These are phyloP conservation scores for Caenorhabditis sp. DNA, from an alignment of 2,888 invertebrate genomes.

Conservation along the genomic window DNA sequence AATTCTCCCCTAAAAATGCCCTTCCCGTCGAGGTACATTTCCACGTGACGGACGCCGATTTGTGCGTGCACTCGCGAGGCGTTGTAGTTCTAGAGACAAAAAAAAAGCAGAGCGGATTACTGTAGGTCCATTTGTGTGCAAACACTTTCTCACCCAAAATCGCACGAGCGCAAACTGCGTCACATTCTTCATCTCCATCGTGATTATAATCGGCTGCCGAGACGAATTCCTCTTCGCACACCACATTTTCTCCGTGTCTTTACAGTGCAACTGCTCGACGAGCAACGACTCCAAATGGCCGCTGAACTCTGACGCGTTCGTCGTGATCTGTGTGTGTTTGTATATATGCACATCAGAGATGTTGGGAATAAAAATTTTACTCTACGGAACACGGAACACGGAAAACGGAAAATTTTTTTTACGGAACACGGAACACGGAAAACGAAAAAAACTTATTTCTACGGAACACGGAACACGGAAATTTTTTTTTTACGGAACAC, in stretches of 20 bases:
- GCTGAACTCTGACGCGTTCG: conserved; percentile 31
- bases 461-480: too few relatives aligned
- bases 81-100: conserved; percentile 86
- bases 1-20: conserved; percentile 89
- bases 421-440: too few relatives aligned
- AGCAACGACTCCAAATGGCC: conserved; percentile 61
- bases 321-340: conserved; percentile 55
- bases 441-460: not conserved
- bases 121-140: not conserved
- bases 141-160: conserved; percentile 66
- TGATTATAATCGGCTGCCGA: conserved; percentile 2
- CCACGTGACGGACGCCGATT: conserved; percentile 86
- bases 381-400: not conserved
- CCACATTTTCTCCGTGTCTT: conserved; percentile 55
- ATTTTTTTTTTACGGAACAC: too few relatives aligned
- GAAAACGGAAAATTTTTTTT: too few relatives aligned
- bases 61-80: conserved; percentile 89
- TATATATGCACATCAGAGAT: not conserved
- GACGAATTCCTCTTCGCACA: conserved; percentile 18
- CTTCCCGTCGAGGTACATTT: conserved; percentile 81
- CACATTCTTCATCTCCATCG: conserved; percentile 10
- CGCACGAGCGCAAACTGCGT: conserved; percentile 73
- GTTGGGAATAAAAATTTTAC: not conserved
- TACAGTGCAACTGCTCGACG: conserved; percentile 22
- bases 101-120: not conserved